phyloP scores from a whole-genome alignment of 2,797 vertebrate species.

The Lepus townsendii region DNA sequence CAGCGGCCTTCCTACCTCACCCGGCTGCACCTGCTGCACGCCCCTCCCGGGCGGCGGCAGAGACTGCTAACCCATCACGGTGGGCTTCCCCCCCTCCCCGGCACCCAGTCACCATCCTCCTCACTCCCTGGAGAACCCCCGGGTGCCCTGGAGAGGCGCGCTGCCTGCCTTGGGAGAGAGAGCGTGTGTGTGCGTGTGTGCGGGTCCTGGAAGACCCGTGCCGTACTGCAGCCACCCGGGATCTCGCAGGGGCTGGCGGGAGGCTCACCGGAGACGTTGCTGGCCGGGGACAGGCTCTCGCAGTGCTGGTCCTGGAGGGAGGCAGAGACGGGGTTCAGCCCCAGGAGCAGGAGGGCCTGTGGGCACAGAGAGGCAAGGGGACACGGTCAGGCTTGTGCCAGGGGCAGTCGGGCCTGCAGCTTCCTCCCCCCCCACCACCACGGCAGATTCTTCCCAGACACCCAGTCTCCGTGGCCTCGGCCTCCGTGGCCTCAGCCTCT shows the following conservation, averaged over 20 bases:
- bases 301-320: slow-evolving; percentile 91
- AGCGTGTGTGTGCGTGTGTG: background rate
- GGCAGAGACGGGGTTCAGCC: slow-evolving; percentile 85
- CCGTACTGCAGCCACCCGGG: background rate
- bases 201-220: no score
- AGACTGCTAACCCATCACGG: no score
- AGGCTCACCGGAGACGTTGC: slow-evolving; percentile 91
- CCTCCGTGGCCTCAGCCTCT: no score
- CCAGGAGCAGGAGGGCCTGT: slow-evolving; percentile 89
- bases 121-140: background rate
- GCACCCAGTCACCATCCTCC: background rate
- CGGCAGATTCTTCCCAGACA: background rate
- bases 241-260: background rate
- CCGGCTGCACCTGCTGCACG: rapidly evolving
- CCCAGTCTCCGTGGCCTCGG: no score
- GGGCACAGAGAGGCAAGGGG: slow-evolving; percentile 59
- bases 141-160: background rate
- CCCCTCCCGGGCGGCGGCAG: background rate
- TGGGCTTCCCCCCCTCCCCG: no score
- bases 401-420: background rate
- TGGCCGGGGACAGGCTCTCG: slow-evolving; percentile 88
- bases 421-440: background rate
- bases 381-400: background rate
- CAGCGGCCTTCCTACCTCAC: background rate
- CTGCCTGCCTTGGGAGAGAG: no score